Percentiles rank a stretch among this genome's conserved stretches.
phyloP scores from a whole-genome alignment of 92 coral and sea anemone genomes.

The Ricordea florida region DNA sequence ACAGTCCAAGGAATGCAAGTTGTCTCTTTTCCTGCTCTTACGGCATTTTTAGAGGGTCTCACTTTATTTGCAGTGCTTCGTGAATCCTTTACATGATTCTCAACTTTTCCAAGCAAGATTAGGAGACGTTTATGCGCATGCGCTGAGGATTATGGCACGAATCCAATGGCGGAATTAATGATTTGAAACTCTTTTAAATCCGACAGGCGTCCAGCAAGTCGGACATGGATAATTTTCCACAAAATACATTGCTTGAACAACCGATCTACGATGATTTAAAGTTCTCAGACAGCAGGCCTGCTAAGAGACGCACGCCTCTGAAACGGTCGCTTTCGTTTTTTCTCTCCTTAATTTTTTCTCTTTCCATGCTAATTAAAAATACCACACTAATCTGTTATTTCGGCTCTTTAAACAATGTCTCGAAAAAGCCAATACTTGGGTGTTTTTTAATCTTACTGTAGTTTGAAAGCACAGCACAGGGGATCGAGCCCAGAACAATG shows the following conservation, averaged over 20 bases:
- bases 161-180: not conserved
- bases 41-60: too few species aligned
- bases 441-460: too few species aligned
- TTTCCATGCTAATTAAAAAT: not conserved
- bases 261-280: conserved; percentile 24
- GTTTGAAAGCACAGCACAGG: conserved; percentile 4
- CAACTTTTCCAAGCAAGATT: not conserved
- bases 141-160: not conserved
- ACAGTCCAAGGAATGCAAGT: too few species aligned
- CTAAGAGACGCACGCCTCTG: conserved; percentile 47
- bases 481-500: conserved; percentile 7
- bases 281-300: conserved; percentile 71
- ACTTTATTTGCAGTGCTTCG: too few species aligned
- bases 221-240: conserved; percentile 44
- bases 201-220: conserved; percentile 10
- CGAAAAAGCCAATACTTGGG: too few species aligned
- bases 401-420: too few species aligned
- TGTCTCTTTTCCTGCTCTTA: too few species aligned
- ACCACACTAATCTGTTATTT: too few species aligned
- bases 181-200: not conserved
- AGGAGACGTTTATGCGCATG: conserved; percentile 13
- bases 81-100: too few species aligned
- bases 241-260: conserved; percentile 62
- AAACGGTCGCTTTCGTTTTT: conserved; percentile 72
- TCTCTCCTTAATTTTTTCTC: not conserved